Percentiles rank a stretch among this genome's conserved stretches.
Conservation (phyloP, 1,140 invertebrate species). For the Zophobas morio region DNA sequence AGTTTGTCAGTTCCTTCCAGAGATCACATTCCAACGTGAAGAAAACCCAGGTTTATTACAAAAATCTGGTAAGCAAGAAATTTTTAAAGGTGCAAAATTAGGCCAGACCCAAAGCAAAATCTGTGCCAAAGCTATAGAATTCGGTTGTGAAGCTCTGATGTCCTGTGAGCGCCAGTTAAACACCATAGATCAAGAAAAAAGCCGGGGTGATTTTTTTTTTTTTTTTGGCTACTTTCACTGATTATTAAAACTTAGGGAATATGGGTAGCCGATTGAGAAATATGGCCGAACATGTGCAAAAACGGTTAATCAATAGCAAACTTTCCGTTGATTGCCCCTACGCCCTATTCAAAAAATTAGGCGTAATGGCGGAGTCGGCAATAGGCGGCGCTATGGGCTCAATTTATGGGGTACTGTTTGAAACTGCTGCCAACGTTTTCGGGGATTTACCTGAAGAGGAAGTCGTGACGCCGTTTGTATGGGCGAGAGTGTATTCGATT, state of each 20-base stretch:
- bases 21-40: background rate
- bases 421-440: conserved; percentile 62
- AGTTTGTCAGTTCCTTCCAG: background rate
- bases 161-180: conserved; percentile 73
- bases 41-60: conserved; percentile 8
- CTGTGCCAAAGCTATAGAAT: conserved; percentile 65
- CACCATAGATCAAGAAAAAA: conserved; percentile 73
- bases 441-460: conserved; percentile 52
- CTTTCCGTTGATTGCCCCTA: conserved; percentile 58
- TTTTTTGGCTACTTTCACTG: background rate
- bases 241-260: conserved; percentile 71
- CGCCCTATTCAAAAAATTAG: conserved; percentile 61
- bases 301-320: conserved; percentile 54
- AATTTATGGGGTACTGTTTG: conserved; percentile 64
- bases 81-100: conserved; percentile 63
- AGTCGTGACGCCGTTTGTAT: conserved; percentile 51
- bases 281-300: conserved; percentile 69
- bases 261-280: conserved; percentile 75
- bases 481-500: conserved; percentile 58
- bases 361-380: conserved; percentile 60
- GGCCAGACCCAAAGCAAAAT: conserved; percentile 57
- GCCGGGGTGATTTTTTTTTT: conserved; percentile 58
- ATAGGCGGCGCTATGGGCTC: conserved; percentile 60
- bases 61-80: background rate
- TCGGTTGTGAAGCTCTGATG: conserved; percentile 72